phyloP scores from a whole-genome alignment of 1,140 invertebrate genomes.

The Liolophura sinensis region DNA sequence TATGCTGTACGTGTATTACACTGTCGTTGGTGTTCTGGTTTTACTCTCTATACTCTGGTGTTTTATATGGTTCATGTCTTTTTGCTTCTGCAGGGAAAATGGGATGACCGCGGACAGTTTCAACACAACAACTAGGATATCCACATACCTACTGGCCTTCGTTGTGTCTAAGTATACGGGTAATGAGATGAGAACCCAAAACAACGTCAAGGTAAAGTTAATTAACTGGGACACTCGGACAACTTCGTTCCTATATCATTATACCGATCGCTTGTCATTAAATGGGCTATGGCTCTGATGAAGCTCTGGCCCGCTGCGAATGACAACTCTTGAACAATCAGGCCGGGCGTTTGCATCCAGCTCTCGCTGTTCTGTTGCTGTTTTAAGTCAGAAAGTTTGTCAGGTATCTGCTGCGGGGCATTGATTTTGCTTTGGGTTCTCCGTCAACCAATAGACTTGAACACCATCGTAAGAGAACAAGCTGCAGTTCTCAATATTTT shows the following conservation, averaged over 20 bases:
- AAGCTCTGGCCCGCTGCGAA: background rate
- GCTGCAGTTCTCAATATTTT: too few species aligned
- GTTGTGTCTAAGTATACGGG: slow-evolving; percentile 58
- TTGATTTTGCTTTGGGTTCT: too few species aligned
- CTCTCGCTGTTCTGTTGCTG: too few species aligned
- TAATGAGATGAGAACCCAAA: slow-evolving; percentile 21
- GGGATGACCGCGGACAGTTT: slow-evolving; percentile 34
- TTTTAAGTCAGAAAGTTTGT: too few species aligned
- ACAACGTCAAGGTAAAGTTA: background rate
- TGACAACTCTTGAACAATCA: background rate
- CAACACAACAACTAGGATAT: slow-evolving; percentile 53
- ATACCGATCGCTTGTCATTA: background rate
- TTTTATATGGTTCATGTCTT: too few species aligned
- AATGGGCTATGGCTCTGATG: background rate
- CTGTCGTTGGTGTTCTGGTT: too few species aligned
- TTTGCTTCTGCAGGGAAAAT: slow-evolving; percentile 17
- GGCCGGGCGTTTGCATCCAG: background rate
- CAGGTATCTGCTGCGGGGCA: too few species aligned
- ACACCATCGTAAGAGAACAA: too few species aligned
- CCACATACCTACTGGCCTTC: slow-evolving; percentile 60
- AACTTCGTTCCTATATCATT: background rate
- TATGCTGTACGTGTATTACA: too few species aligned
- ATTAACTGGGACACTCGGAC: background rate
- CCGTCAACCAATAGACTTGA: too few species aligned
- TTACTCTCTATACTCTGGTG: too few species aligned